Percentiles rank a stretch among this genome's conserved stretches.
Conservation (phyloP, 2,888 invertebrate species). For the Erpobdella octoculata region DNA sequence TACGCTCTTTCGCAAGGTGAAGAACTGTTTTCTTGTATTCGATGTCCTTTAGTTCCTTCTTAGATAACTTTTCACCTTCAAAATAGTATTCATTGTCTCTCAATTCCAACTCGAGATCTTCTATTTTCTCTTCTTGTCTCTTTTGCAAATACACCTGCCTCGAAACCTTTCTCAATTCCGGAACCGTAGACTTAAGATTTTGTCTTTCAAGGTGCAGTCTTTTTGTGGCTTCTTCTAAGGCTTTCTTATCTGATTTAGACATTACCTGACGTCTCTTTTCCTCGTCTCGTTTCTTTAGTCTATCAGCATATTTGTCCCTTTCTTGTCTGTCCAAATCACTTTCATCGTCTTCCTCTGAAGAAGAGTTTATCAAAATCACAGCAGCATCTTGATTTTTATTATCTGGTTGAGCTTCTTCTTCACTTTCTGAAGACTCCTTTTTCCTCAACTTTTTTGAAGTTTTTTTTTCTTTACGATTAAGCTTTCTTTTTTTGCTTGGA, state of each 20-base stretch:
- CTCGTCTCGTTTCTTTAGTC: slow-evolving; percentile 81
- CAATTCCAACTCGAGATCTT: slow-evolving; percentile 87
- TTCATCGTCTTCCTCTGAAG: slow-evolving; percentile 21
- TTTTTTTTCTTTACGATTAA: slow-evolving; percentile 11
- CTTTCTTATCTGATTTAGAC: slow-evolving; percentile 54
- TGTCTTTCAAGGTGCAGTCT: slow-evolving; percentile 77
- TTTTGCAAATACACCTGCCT: slow-evolving; percentile 88
- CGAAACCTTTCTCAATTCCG: slow-evolving; percentile 79
- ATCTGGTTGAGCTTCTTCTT: slow-evolving; percentile 31
- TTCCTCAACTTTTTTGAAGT: slow-evolving; percentile 3
- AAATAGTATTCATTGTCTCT: slow-evolving; percentile 91
- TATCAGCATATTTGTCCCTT: slow-evolving; percentile 83
- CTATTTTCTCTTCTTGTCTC: slow-evolving; percentile 87
- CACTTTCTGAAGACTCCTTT: slow-evolving; percentile 18
- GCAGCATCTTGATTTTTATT: no score
- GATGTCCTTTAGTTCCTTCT: slow-evolving; percentile 72
- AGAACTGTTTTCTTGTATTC: slow-evolving; percentile 83
- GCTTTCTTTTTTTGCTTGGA: slow-evolving; percentile 3
- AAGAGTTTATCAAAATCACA: no score
- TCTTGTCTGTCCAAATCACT: slow-evolving; percentile 60
- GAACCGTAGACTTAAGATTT: slow-evolving; percentile 75
- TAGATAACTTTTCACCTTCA: slow-evolving; percentile 74
- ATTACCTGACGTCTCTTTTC: slow-evolving; percentile 69
- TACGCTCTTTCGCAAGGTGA: slow-evolving; percentile 86
- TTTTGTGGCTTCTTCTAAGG: slow-evolving; percentile 72